Evolutionary conservation across 2,113 vertebrate genomes (phyloP), one percentile per base, ranked within the genome.

Genomic region (Sminthopsis crassicaudata): DNA sequence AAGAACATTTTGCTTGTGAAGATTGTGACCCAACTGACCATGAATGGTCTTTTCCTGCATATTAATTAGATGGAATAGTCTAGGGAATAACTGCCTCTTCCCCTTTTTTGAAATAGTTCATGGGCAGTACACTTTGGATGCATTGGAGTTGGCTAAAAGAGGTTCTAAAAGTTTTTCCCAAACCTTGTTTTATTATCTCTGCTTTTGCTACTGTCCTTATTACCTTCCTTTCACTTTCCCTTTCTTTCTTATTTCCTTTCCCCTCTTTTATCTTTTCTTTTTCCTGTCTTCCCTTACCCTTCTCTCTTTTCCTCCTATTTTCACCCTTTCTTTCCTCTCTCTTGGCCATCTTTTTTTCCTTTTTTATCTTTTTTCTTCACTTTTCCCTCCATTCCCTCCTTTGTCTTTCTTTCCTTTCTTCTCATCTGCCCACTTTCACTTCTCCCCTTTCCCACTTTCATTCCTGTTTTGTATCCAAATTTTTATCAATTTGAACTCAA

Each of bases 401-500:
- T 67, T 67, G 30, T 67, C 12, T 3, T 67, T 27, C 12, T 27
- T 67, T 36, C 30, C 11, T 76, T n/a, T n/a, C 14, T 14, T 76
- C 4, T 76, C 11, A 1, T 19, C 19, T 42, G 36, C 7, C 16
- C n/a, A 42, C 67, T 26, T 9, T n/a, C 19, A 94, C 12, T 67
- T 52, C 42, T 84, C 8, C 8, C 67, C 16, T 84, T 84, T 42
- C 6, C 7, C 67, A 19, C 19, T 76, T 84, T 84, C 19, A 42
- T 7, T 42, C 16, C 67, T 94, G 10, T 67, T 53, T 46, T 90
- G 36, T 92, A 90, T 60, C 91, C 0, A 96, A 93, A 96, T 90
- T 97, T 94, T 95, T 94, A 89, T 92, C 10, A 55, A 27, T 96
- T 97, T 46, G 10, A 97, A 98, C 94, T 95, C 90, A 96, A 97